phyloP scores from a whole-genome alignment of 1,140 invertebrate genomes.

The Zophobas morio region DNA sequence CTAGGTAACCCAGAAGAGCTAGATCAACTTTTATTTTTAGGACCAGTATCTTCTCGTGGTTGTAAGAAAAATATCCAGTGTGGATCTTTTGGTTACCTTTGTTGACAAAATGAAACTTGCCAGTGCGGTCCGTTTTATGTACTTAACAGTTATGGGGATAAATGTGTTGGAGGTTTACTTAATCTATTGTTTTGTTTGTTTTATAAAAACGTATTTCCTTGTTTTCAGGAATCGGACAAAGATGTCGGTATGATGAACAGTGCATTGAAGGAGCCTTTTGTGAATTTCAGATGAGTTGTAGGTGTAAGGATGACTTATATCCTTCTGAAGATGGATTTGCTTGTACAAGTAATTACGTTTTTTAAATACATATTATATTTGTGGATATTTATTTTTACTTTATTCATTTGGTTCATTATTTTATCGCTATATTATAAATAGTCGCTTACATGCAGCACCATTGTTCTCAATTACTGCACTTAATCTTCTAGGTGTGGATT shows the following conservation, averaged over 20 bases:
- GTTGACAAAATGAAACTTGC: slow-evolving; percentile 60
- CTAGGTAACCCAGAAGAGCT: too few relatives aligned
- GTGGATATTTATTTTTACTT: too few relatives aligned
- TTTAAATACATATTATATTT: background rate
- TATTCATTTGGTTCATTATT: too few relatives aligned
- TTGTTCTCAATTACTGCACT: background rate
- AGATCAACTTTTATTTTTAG: too few relatives aligned
- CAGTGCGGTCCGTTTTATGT: slow-evolving; percentile 56
- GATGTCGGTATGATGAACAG: slow-evolving; percentile 61
- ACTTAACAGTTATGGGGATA: slow-evolving; percentile 51
- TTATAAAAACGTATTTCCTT: slow-evolving; percentile 5
- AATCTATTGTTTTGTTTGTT: too few relatives aligned
- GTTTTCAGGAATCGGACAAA: slow-evolving; percentile 58
- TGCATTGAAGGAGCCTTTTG: slow-evolving; percentile 63
- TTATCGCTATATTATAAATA: too few relatives aligned
- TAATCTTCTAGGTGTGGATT: slow-evolving; percentile 1
- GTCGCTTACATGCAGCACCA: background rate
- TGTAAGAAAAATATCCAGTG: slow-evolving; percentile 24
- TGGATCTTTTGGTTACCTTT: slow-evolving; percentile 59
- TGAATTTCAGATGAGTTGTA: slow-evolving; percentile 58
- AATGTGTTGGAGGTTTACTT: slow-evolving; percentile 60
- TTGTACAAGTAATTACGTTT: slow-evolving; percentile 57
- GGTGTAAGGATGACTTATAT: slow-evolving; percentile 60
- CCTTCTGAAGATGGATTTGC: slow-evolving; percentile 52
- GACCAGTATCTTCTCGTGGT: too few relatives aligned